Conservation (phyloP, 2,113 vertebrate species). For the Cyanistes caeruleus region DNA sequence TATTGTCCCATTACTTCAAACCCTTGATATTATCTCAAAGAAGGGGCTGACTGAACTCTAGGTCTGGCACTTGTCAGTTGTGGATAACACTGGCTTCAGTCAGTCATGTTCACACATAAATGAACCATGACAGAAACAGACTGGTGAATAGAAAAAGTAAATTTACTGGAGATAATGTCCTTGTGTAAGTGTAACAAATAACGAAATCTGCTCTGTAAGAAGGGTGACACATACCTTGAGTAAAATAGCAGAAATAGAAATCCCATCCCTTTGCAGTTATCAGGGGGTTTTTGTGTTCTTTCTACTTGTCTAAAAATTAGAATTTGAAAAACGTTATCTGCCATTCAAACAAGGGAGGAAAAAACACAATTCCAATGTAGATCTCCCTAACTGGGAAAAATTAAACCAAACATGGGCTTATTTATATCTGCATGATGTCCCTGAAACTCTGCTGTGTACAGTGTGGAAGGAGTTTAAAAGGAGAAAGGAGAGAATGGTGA, state of each 20-base stretch:
- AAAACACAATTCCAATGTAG: slow-evolving; percentile 36
- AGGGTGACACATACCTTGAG: neutral
- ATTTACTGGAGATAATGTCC: slow-evolving; percentile 65
- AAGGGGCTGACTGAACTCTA: slow-evolving; percentile 73
- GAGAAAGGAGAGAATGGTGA: neutral
- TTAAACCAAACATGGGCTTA: slow-evolving; percentile 19
- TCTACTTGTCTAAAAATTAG: neutral
- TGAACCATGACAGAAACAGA: slow-evolving; percentile 72
- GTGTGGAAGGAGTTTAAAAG: neutral
- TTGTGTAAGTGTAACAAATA: slow-evolving; percentile 68
- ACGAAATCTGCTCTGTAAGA: slow-evolving; percentile 42
- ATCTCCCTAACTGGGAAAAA: slow-evolving; percentile 44
- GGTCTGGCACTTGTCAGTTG: slow-evolving; percentile 75
- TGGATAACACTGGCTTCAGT: slow-evolving; percentile 72
- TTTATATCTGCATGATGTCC: slow-evolving; percentile 25
- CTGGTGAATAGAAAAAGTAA: slow-evolving; percentile 68
- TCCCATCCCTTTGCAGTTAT: neutral
- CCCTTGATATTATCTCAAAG: slow-evolving; percentile 69
- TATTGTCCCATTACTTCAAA: slow-evolving; percentile 73
- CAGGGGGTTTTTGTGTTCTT: neutral
- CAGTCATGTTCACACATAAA: slow-evolving; percentile 75
- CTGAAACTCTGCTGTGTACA: slow-evolving; percentile 11
- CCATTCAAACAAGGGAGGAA: neutral
- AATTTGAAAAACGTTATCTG: neutral
- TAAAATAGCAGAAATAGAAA: neutral